Evolutionary conservation across 2,797 vertebrate species (phyloP), one percentile per base, ranked within the genome.

Genomic region (Corythornis leucogaster): DNA sequence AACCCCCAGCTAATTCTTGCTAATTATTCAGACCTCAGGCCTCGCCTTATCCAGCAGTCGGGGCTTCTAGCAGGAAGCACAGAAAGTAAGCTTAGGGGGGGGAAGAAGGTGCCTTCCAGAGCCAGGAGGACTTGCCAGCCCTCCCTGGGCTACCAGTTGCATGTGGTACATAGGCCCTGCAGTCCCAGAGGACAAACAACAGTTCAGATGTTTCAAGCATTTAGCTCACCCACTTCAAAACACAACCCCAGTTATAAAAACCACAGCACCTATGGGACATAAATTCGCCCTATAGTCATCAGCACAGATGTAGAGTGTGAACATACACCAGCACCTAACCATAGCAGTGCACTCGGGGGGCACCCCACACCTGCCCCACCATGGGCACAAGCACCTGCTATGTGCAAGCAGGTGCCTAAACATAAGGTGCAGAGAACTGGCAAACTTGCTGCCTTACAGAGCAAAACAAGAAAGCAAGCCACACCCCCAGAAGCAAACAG

Each of bases 1-100:
- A 95, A 91, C 85, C n/a, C n/a, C n/a, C 61, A 14, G 64, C 43
- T 88, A 95, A 93, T 91, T 86, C 57, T 80, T 64, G 57, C 78
- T 93, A 86, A 94, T 94, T 94, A 96, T 91, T 94, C 94, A 88
- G 77, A 76, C 93, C 54, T 26, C 61, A 54, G 79, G 95, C 89
- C 57, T 93, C 0, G n/a, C 81, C 86, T 90, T 46, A 48, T 35
- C 53, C 84, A 90, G 31, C 64, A 74, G 38, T 5, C 15, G 15
- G 25, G n/a, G 71, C 68, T 90, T 80, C 46, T 12, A 30, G 46
- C 28, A 87, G 80, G 61, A 88, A 90, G 42, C 33, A 2, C 18
- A 67, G 71, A 45, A 3, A 57, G 50, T 42, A 64, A 14, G 66
- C 26, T 54, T 3, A 0, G 18, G 25, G 63, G 67, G 35, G 35